Percentiles rank a stretch among this genome's conserved stretches.
Conservation (phyloP, 2,888 invertebrate genomes). For the Neoscelio sp. region DNA sequence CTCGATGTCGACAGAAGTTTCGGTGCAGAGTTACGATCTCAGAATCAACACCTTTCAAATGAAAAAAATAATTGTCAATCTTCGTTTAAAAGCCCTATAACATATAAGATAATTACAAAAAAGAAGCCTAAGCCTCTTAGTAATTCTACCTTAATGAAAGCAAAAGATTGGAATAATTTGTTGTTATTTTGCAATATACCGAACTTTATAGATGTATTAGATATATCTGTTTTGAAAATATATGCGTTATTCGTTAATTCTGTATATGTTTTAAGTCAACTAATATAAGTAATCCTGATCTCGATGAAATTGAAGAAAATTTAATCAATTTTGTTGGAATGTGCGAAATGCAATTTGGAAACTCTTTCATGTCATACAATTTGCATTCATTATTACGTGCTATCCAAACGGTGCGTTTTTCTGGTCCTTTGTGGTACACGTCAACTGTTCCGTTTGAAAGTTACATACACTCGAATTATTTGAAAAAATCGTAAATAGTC, state of each 20-base stretch:
- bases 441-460: conserved; percentile 33
- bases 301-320: conserved; percentile 25
- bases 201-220: conserved; percentile 4
- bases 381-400: conserved; percentile 21
- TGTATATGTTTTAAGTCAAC: conserved; percentile 21
- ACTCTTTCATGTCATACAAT: conserved; percentile 13
- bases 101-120: conserved; percentile 38
- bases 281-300: neutral
- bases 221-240: neutral
- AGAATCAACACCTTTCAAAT: neutral
- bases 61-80: neutral
- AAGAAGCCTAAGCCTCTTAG: conserved; percentile 29
- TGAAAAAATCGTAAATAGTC: conserved; percentile 39
- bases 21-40: neutral
- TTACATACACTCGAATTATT: conserved; percentile 24
- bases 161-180: conserved; percentile 47
- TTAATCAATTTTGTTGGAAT: neutral
- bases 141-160: conserved; percentile 18
- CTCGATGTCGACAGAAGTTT: conserved; percentile 12
- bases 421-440: conserved; percentile 27
- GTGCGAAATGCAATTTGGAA: neutral
- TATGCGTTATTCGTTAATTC: conserved; percentile 30
- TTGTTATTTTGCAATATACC: conserved; percentile 35
- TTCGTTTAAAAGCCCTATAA: neutral
- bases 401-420: conserved; percentile 1